A percentile compares a stretch with the other conserved stretches of the same genome.
phyloP scores from a whole-genome alignment of 37 sponge, comb jelly and placozoan species.

The Corticium candelabrum region DNA sequence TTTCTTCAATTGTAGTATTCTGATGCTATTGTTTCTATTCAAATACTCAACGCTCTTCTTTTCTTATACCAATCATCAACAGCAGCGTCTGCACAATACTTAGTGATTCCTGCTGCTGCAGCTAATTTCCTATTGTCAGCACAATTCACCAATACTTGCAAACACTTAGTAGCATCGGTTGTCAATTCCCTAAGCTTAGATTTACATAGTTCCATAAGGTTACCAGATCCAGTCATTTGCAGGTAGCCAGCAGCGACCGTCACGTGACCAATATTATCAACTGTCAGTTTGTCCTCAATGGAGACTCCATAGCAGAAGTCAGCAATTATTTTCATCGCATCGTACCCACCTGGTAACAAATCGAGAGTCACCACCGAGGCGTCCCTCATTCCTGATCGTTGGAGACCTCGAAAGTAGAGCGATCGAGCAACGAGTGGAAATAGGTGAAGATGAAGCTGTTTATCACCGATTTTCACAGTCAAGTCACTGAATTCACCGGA shows the following conservation, averaged over 20 bases:
- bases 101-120: background rate
- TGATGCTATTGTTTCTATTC: background rate
- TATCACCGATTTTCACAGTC: background rate
- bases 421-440: background rate
- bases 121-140: background rate
- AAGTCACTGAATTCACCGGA: background rate
- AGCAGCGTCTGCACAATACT: background rate
- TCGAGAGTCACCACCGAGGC: background rate
- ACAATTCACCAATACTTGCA: background rate
- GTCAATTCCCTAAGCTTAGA: background rate
- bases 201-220: background rate
- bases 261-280: background rate
- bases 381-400: background rate
- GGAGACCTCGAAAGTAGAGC: background rate
- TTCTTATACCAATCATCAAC: background rate
- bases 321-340: background rate
- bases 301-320: background rate
- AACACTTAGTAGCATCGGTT: background rate
- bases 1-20: background rate
- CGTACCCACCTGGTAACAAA: background rate
- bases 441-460: background rate
- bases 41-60: background rate
- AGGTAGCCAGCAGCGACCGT: background rate
- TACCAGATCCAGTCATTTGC: background rate
- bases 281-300: background rate